A percentile compares a stretch with the other conserved stretches of the same genome.
Evolutionary conservation across 2,888 invertebrate genomes (phyloP).

Genomic region (Parelbella ahira): DNA sequence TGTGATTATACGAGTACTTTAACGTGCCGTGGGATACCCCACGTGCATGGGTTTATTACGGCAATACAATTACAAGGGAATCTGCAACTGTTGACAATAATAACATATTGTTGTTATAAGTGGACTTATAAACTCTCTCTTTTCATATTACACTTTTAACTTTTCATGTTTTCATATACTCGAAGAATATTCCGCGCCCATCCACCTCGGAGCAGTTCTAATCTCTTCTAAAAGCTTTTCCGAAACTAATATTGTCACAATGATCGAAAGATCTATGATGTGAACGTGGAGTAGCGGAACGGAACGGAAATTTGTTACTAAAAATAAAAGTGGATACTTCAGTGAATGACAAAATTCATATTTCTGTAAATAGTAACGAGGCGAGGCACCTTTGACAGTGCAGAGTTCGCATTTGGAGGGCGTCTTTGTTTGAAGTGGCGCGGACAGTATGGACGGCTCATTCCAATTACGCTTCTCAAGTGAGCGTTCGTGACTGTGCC

Average conservation of each 20-base stretch:
- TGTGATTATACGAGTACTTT: slow-evolving; percentile 21
- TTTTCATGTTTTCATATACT: too few relatives aligned
- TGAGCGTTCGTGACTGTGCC: slow-evolving; percentile 19
- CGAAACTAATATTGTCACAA: too few relatives aligned
- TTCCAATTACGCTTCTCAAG: slow-evolving; percentile 33
- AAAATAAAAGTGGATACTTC: slow-evolving; percentile 11
- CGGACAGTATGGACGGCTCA: slow-evolving; percentile 32
- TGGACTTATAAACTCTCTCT: too few relatives aligned
- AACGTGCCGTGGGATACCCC: slow-evolving; percentile 12
- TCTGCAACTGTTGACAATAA: slow-evolving; percentile 3
- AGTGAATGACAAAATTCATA: slow-evolving; percentile 15
- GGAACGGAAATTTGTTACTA: too few relatives aligned
- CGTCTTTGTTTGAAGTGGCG: slow-evolving; percentile 33
- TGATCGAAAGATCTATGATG: too few relatives aligned
- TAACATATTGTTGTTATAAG: neutral
- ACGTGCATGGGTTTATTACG: slow-evolving; percentile 13
- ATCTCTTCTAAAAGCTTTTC: too few relatives aligned
- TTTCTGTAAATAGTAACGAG: slow-evolving; percentile 30
- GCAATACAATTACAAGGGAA: slow-evolving; percentile 13
- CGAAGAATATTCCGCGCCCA: too few relatives aligned
- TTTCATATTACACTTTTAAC: too few relatives aligned
- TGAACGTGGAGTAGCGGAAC: too few relatives aligned
- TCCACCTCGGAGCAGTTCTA: too few relatives aligned
- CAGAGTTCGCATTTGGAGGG: slow-evolving; percentile 30
- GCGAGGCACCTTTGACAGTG: slow-evolving; percentile 29